phyloP scores from a whole-genome alignment of 2,888 invertebrate genomes.

The Troides helena region DNA sequence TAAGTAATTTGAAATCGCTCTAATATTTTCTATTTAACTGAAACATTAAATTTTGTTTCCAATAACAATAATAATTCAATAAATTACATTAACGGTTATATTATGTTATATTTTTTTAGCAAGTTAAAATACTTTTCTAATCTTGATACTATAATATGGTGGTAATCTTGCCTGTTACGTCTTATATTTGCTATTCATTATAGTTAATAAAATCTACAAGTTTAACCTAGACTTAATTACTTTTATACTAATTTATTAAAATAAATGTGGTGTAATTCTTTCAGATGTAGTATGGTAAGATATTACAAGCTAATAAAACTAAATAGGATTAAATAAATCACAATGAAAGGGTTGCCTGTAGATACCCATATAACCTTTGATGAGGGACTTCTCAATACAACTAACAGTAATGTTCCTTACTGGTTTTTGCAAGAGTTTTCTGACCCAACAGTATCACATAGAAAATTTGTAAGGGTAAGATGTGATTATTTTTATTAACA shows the following conservation, averaged over 20 bases:
- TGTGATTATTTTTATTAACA: neutral
- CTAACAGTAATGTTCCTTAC: constrained; percentile 4
- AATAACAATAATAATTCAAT: too few species aligned
- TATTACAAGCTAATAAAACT: neutral
- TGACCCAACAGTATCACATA: constrained; percentile 54
- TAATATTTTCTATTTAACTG: neutral
- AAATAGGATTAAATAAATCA: constrained; percentile 5
- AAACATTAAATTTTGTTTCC: neutral
- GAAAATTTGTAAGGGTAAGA: constrained; percentile 65
- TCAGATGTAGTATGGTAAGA: constrained; percentile 17
- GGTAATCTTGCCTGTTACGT: too few species aligned
- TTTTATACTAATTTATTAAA: neutral
- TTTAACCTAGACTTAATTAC: too few species aligned
- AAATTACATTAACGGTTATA: too few species aligned
- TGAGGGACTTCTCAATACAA: constrained; percentile 22
- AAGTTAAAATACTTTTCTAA: too few species aligned
- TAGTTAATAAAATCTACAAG: too few species aligned
- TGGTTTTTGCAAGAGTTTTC: constrained; percentile 12
- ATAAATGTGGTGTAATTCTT: neutral
- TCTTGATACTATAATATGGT: too few species aligned
- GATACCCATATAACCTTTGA: constrained; percentile 28
- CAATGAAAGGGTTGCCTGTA: constrained; percentile 27
- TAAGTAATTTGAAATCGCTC: neutral
- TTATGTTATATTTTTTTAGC: too few species aligned
- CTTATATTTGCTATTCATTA: too few species aligned